Percentiles rank a stretch among this genome's conserved stretches.
These are phyloP conservation scores for Acromyrmex charruanus DNA, from an alignment of 1,140 invertebrate genomes.

Conservation along the genomic window DNA sequence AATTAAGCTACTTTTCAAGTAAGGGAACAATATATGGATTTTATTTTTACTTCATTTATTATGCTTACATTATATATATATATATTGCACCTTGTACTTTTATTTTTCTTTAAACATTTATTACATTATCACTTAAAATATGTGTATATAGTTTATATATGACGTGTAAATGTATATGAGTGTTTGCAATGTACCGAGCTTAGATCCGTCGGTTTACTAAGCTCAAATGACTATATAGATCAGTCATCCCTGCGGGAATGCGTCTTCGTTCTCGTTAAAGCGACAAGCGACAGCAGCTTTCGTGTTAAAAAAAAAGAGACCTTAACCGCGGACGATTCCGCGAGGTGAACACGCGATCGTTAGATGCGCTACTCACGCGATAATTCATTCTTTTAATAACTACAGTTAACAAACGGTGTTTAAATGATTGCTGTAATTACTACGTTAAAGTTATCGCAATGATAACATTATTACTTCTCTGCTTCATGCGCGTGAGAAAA, in stretches of 20 bases:
- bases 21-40: neutral
- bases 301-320: constrained; percentile 18
- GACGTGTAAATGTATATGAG: neutral
- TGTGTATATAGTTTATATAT: neutral
- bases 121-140: neutral
- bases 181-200: neutral
- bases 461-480: constrained; percentile 46
- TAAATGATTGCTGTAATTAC: constrained; percentile 56
- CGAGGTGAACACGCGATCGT: constrained; percentile 48
- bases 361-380: constrained; percentile 48
- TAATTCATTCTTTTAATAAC: constrained; percentile 58
- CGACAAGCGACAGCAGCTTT: constrained; percentile 1
- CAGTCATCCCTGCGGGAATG: neutral
- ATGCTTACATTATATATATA: neutral
- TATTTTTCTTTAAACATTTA: neutral
- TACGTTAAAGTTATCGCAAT: constrained; percentile 47
- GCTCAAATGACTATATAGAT: neutral
- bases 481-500: constrained; percentile 25
- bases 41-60: neutral
- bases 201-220: neutral
- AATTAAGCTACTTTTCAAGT: too few relatives aligned
- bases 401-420: constrained; percentile 55
- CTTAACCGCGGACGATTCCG: constrained; percentile 27
- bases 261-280: constrained; percentile 11
- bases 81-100: neutral